phyloP scores from a whole-genome alignment of 1,140 invertebrate genomes.

The Pachypeltis micranthus region DNA sequence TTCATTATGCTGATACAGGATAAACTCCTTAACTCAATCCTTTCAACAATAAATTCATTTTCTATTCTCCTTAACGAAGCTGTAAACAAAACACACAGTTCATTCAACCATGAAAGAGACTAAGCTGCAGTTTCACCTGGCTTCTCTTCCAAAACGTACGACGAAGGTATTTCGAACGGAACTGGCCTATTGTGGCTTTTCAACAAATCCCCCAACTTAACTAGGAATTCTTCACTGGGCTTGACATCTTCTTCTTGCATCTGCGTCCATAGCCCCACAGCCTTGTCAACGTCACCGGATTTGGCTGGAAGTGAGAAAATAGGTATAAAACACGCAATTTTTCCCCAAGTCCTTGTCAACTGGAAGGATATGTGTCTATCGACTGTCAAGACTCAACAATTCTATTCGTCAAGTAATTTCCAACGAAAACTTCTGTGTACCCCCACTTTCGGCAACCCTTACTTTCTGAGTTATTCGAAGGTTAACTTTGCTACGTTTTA shows the following conservation, averaged over 20 bases:
- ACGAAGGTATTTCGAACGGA: slow-evolving; percentile 42
- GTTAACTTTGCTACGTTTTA: too few species aligned
- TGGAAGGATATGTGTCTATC: background rate
- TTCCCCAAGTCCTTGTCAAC: too few species aligned
- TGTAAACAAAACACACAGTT: too few species aligned
- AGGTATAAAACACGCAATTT: too few species aligned
- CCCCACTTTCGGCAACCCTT: too few species aligned
- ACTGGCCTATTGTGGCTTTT: slow-evolving; percentile 47
- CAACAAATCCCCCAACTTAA: slow-evolving; percentile 49
- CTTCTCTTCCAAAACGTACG: background rate
- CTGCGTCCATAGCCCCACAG: slow-evolving; percentile 58
- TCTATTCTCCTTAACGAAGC: too few species aligned
- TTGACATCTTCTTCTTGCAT: slow-evolving; percentile 69
- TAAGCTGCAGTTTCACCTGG: background rate
- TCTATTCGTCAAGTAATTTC: too few species aligned
- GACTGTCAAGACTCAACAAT: too few species aligned
- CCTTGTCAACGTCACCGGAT: slow-evolving; percentile 52
- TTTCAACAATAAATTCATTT: too few species aligned
- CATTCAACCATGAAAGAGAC: background rate
- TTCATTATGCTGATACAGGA: background rate
- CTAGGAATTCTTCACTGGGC: slow-evolving; percentile 54
- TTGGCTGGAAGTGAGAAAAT: slow-evolving; percentile 28
- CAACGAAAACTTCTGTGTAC: too few species aligned
- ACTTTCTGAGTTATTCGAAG: too few species aligned
- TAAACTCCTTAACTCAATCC: too few species aligned